phyloP scores from a whole-genome alignment of 2,888 invertebrate species.

The Caenorhabditis sp. region DNA sequence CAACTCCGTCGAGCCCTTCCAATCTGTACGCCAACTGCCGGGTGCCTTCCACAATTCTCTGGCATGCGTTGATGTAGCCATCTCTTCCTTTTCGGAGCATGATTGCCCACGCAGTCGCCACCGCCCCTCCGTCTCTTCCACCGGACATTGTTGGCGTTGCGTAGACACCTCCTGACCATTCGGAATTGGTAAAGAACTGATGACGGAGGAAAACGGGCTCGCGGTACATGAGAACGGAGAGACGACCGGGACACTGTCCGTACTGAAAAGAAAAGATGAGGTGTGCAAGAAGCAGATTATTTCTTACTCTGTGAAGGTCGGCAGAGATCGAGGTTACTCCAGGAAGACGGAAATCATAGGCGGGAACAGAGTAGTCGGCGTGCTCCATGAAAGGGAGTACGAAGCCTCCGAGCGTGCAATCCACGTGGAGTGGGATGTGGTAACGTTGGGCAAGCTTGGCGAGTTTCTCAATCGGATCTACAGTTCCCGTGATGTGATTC shows the following conservation, averaged over 20 bases:
- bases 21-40: conserved; percentile 38
- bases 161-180: conserved; percentile 99
- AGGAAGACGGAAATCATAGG: conserved; percentile 89
- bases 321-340: conserved; percentile 97
- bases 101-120: conserved; percentile 76
- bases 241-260: conserved; percentile 96
- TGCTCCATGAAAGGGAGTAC: conserved; percentile 91
- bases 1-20: conserved; percentile 31
- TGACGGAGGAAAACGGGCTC: conserved; percentile 86
- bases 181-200: conserved; percentile 93
- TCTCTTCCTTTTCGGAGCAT: conserved; percentile 80
- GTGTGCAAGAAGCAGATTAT: too few relatives aligned
- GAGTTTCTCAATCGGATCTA: conserved; percentile 91
- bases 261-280: conserved; percentile 84
- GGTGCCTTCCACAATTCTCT: conserved; percentile 80
- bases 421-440: conserved; percentile 94
- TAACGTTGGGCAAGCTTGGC: conserved; percentile 84
- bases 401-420: conserved; percentile 97
- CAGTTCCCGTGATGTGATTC: conserved; percentile 95
- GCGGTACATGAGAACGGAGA: conserved; percentile 91
- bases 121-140: conserved; percentile 83
- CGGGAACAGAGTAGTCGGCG: conserved; percentile 87
- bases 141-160: conserved; percentile 90
- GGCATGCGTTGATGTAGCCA: conserved; percentile 82
- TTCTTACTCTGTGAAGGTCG: conserved; percentile 84